Base-by-base conservation (phyloP, 2,113 vertebrate genomes). In the Cheirogaleus medius region DNA sequence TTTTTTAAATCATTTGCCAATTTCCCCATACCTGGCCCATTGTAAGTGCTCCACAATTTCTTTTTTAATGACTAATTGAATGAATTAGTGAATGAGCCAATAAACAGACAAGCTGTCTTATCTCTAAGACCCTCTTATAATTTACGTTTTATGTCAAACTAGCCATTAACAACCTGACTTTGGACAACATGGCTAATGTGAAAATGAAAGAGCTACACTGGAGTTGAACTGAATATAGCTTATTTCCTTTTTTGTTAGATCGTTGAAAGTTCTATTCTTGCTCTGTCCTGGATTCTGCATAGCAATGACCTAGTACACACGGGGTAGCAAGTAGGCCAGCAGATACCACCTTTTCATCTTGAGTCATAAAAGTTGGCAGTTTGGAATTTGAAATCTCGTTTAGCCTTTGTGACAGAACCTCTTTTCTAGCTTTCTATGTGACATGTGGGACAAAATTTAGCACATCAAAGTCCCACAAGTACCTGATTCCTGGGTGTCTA, bases 341-440 rank as follows among this genome's bases (percentile, higher is more conserved):
- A 94, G 37, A 82, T 78, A 27, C 29, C 83, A 37, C 49, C 9
- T 11, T 95, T 92, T 82, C 11, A 94, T 92, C 49, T 54, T 25
- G 32, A 76, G 20, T 69, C 54, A 81, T 42, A 32, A 88, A 66
- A 77, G 13, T 76, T 76, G 44, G 25, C 73, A 69, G 77, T 96
- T 93, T 81, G 17, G n/a, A 95, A 52, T 94, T 93, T 91, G 78
- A 91, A 25, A 83, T 73, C 89, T 93, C 82, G 14, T 37, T 82
- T 94, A 63, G 66, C 39, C 21, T 94, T 81, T 92, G 25, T 89
- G 86, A 77, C 18, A 64, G 10, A 12, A 76, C 18, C 66, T 44
- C 44, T 27, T 20, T n/a, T n/a, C 23, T 80, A 56, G 68, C 21
- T 73, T 95, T 42, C 9, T 80, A 54, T 11, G 39, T 88, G 78